A percentile compares a stretch with the other conserved stretches of the same genome.
Conservation (phyloP, 23 tunicate species). For the Phallusia fumigata region DNA sequence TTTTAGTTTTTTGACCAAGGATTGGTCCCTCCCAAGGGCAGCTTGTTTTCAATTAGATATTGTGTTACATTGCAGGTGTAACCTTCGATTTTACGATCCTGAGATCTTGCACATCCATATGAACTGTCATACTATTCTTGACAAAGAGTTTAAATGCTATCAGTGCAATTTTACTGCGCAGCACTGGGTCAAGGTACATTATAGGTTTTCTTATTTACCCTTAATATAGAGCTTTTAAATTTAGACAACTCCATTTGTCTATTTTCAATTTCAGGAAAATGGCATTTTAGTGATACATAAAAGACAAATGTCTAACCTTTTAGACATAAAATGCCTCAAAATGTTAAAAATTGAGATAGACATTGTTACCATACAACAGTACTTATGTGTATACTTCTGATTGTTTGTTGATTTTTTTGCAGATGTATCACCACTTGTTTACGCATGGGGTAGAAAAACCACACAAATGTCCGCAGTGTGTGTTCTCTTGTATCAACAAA, state of each 20-base stretch:
- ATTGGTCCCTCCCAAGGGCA: too few relatives aligned
- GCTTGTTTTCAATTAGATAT: too few relatives aligned
- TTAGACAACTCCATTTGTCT: too few relatives aligned
- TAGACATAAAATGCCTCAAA: too few relatives aligned
- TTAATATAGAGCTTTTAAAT: too few relatives aligned
- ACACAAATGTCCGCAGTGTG: slow-evolving; percentile 64
- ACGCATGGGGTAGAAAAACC: slow-evolving; percentile 89
- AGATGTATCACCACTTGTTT: slow-evolving; percentile 83
- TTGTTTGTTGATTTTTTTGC: neutral
- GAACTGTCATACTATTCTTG: slow-evolving; percentile 42
- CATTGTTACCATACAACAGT: too few relatives aligned
- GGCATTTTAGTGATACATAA: too few relatives aligned
- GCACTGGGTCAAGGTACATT: slow-evolving; percentile 72
- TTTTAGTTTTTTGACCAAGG: too few relatives aligned
- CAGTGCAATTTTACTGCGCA: slow-evolving; percentile 31
- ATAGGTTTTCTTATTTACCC: neutral
- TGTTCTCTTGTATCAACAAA: slow-evolving; percentile 60
- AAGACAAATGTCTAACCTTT: too few relatives aligned
- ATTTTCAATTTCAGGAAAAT: too few relatives aligned
- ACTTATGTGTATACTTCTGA: too few relatives aligned
- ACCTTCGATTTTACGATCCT: slow-evolving; percentile 25
- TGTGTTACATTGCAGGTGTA: slow-evolving; percentile 45
- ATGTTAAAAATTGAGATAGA: too few relatives aligned
- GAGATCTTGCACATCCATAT: slow-evolving; percentile 47
- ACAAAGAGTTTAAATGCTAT: slow-evolving; percentile 42